Evolutionary conservation across 2,888 invertebrate species (phyloP).

Genomic region (Cantharis rufa): DNA sequence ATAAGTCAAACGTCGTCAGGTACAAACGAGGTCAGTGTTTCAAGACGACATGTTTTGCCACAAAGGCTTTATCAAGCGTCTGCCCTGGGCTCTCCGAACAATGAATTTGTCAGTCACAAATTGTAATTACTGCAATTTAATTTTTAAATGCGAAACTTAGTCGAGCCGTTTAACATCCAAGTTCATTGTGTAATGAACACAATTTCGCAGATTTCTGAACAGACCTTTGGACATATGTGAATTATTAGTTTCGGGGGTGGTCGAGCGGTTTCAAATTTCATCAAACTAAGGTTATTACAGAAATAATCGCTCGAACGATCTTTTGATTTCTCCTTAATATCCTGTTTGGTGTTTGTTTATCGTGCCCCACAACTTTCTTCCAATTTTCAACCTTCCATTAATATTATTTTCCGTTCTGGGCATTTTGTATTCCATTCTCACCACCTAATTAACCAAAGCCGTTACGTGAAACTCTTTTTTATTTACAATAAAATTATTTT

Average conservation of each 20-base stretch:
- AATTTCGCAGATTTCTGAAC: background rate
- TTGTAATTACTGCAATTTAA: background rate
- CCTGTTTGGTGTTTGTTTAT: background rate
- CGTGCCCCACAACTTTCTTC: background rate
- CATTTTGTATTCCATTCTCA: background rate
- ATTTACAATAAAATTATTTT: background rate
- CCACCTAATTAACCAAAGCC: background rate
- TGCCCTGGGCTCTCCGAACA: slow-evolving; percentile 13
- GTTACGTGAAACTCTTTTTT: background rate
- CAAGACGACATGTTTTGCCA: slow-evolving; percentile 32
- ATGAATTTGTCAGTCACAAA: slow-evolving; percentile 17
- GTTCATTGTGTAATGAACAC: background rate
- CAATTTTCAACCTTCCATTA: background rate
- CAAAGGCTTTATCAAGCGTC: slow-evolving; percentile 34
- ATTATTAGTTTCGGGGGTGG: background rate
- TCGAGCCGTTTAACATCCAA: background rate
- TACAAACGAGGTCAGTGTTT: slow-evolving; percentile 36
- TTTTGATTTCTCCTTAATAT: background rate
- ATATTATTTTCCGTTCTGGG: background rate
- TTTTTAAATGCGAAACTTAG: background rate
- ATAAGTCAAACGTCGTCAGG: slow-evolving; percentile 33
- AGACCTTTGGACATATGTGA: background rate
- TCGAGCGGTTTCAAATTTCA: background rate
- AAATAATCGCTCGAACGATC: background rate
- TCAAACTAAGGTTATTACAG: background rate